Evolutionary conservation across 2,888 invertebrate genomes (phyloP).

Genomic region (Deilephila porcellus): DNA sequence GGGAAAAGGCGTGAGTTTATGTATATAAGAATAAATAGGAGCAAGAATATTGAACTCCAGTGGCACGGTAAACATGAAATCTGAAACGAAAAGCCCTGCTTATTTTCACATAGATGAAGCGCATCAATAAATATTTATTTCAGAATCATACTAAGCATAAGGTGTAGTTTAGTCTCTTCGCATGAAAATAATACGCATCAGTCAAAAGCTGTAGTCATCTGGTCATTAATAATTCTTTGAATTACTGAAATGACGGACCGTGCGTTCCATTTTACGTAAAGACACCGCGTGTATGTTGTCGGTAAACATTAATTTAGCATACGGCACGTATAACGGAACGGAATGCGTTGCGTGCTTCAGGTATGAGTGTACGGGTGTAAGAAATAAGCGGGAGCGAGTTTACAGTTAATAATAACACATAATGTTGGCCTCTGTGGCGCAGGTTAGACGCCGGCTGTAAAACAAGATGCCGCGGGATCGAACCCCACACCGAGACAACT

Average conservation of each 20-base stretch:
- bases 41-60: too few species aligned
- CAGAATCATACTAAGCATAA: too few species aligned
- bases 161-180: too few species aligned
- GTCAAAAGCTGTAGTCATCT: neutral
- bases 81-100: too few species aligned
- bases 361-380: neutral
- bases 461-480: too few species aligned
- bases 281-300: constrained; percentile 13
- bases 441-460: too few species aligned
- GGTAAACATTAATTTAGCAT: constrained; percentile 23
- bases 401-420: neutral
- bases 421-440: neutral
- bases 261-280: constrained; percentile 17
- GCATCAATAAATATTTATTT: too few species aligned
- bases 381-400: neutral
- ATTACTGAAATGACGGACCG: constrained; percentile 1
- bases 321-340: constrained; percentile 19
- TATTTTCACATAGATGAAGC: too few species aligned
- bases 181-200: too few species aligned
- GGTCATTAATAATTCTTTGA: neutral
- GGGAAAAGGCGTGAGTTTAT: too few species aligned
- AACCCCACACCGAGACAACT: too few species aligned
- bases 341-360: constrained; percentile 10
- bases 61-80: neutral
- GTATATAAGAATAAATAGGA: too few species aligned